Base-by-base conservation (phyloP, 2,888 invertebrate genomes). In the Eurytoma adleriae region DNA sequence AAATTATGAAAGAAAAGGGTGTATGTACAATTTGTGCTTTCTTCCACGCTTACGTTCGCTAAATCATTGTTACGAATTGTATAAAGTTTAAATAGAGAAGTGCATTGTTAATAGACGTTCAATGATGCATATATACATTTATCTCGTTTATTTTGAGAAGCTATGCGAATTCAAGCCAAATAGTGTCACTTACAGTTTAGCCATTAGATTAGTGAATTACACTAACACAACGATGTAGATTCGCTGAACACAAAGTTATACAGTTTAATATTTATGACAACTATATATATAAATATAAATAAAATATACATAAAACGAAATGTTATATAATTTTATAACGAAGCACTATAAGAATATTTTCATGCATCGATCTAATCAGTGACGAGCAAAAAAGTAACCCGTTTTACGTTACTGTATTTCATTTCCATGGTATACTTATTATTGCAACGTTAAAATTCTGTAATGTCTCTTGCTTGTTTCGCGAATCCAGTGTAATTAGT, bases 321-420 rank as follows among this genome's bases (percentile, higher is more conserved):
- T 54, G 18, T 10, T 62, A 40, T 62, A 62, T 40, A 40, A 5
- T 56, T 62, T 72, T 61, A 14, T 40, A 52, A 18, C 12, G n/a
- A 54, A 61, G 54, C 62, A 73, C 75, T 52, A 24, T n/a, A 54
- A 62, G 30, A 74, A 2, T 5, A 27, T 56, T 40, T 76, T 77
- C 76, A 70, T 77, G 76, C 76, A 77, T 77, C 76, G 56, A 77
- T 77, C 76, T 77, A 77, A 77, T 77, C 30, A 56, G 62, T 14
- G 40, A 18, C 1, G 7, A 10, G 57, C 1, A 20, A 62, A 62
- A 62, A 62, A 30, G 30, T 24, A 27, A 62, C 13, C 3, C 27
- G 16, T 30, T 24, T 30, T 13, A 20, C 62, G 14, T 62, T 62
- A n/a, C 24, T 24, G 3, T 16, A 16, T 16, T 16, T 62, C 62